A percentile compares a stretch with the other conserved stretches of the same genome.
phyloP scores from a whole-genome alignment of 2,888 invertebrate species.

The Pammene fasciana region DNA sequence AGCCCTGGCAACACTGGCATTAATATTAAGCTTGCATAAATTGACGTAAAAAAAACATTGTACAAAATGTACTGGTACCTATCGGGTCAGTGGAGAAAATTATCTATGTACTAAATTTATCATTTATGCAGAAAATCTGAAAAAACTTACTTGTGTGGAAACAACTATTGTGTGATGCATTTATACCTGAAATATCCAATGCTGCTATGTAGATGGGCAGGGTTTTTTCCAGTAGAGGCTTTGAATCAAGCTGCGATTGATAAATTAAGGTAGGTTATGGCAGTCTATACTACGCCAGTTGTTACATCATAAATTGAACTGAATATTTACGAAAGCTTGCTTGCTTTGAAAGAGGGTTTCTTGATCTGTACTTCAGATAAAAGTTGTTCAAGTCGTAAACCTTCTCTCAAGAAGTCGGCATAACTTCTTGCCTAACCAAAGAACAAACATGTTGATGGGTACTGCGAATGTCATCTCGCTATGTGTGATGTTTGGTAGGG shows the following conservation, averaged over 20 bases:
- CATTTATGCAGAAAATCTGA: not conserved
- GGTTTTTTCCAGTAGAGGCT: constrained; percentile 25
- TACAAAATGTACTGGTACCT: too few relatives aligned
- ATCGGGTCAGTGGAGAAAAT: too few relatives aligned
- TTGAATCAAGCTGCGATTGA: constrained; percentile 16
- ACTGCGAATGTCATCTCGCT: too few relatives aligned
- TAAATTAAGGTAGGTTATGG: constrained; percentile 20
- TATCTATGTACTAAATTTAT: not conserved
- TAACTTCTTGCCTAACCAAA: constrained; percentile 8
- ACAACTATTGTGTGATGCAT: constrained; percentile 19
- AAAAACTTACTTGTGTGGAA: not conserved
- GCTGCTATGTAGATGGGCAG: constrained; percentile 27
- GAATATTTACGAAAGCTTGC: too few relatives aligned
- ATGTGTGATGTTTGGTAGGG: too few relatives aligned
- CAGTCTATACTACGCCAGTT: too few relatives aligned
- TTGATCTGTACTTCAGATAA: not conserved
- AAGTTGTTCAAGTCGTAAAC: not conserved
- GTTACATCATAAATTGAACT: too few relatives aligned
- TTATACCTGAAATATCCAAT: constrained; percentile 22
- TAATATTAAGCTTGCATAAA: too few relatives aligned
- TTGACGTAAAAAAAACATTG: too few relatives aligned
- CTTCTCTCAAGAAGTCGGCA: not conserved
- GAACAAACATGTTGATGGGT: constrained; percentile 6
- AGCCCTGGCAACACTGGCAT: too few relatives aligned
- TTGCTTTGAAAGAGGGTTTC: not conserved